phyloP scores from a whole-genome alignment of 2,113 vertebrate genomes.

The Epinephelus moara region DNA sequence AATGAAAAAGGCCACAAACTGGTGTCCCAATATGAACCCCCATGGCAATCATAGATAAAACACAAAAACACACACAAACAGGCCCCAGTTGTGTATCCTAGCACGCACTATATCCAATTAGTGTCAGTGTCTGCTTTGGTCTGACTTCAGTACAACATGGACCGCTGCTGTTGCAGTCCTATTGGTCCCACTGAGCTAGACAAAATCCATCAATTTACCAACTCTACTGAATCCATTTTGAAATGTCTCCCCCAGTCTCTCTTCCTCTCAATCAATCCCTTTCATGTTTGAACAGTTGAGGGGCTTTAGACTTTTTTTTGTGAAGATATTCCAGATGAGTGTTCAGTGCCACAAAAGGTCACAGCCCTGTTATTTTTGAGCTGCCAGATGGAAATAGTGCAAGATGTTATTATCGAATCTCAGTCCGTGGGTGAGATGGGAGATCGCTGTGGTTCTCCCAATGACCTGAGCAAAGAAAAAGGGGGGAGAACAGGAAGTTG shows the following conservation, averaged over 20 bases:
- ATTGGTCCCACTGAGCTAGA: constrained; percentile 61
- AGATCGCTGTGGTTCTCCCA: background rate
- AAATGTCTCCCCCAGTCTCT: constrained; percentile 33
- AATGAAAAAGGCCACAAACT: constrained; percentile 35
- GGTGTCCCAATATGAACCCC: constrained; percentile 34
- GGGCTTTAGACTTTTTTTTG: constrained; percentile 10
- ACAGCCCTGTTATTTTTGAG: background rate
- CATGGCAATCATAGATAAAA: constrained; percentile 18
- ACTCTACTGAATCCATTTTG: constrained; percentile 35
- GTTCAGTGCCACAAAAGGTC: constrained; percentile 18
- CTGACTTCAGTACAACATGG: constrained; percentile 44
- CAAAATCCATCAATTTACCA: constrained; percentile 63
- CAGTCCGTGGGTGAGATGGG: background rate
- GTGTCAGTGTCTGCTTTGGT: constrained; percentile 44
- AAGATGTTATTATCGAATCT: constrained; percentile 10
- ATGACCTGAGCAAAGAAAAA: background rate
- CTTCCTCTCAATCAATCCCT: constrained; percentile 9
- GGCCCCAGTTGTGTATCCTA: constrained; percentile 1
- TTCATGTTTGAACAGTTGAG: constrained; percentile 37
- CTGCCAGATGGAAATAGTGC: background rate
- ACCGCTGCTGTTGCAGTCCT: constrained; percentile 31
- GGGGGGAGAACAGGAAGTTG: background rate
- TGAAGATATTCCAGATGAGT: constrained; percentile 34
- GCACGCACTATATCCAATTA: constrained; percentile 55
- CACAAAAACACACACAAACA: constrained; percentile 9